A percentile compares a stretch with the other conserved stretches of the same genome.
phyloP scores from a whole-genome alignment of 1,140 invertebrate genomes.

The Campoletis sonorensis region DNA sequence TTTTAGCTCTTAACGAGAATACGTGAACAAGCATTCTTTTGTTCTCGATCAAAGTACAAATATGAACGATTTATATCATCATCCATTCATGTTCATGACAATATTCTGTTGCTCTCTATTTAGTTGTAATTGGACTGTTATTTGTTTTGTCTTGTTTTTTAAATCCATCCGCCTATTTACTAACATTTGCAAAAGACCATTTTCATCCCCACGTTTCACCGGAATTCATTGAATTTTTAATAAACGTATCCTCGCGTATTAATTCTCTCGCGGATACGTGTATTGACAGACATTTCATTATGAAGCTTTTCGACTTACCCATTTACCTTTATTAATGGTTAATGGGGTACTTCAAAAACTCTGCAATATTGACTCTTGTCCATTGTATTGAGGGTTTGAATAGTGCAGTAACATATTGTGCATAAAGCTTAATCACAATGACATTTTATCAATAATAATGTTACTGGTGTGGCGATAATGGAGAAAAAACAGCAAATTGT shows the following conservation, averaged over 20 bases:
- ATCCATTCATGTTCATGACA: neutral
- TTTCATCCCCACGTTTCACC: neutral
- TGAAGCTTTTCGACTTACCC: too few species aligned
- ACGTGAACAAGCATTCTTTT: neutral
- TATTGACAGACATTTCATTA: too few species aligned
- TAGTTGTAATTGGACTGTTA: neutral
- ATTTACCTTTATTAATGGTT: neutral
- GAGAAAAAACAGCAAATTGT: too few species aligned
- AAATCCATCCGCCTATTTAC: too few species aligned
- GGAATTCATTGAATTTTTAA: neutral
- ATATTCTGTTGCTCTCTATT: neutral
- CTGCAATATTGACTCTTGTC: neutral
- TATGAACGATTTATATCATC: neutral
- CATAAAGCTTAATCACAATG: too few species aligned
- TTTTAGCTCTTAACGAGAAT: neutral
- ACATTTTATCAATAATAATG: too few species aligned
- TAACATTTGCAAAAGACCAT: neutral
- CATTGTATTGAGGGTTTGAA: too few species aligned
- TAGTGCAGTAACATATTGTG: too few species aligned
- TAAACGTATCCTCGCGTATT: neutral
- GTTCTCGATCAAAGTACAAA: neutral
- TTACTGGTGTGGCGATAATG: too few species aligned
- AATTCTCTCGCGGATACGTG: too few species aligned
- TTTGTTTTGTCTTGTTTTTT: neutral
- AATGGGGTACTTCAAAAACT: neutral